These are phyloP conservation scores for Podiceps cristatus DNA, from an alignment of 2,113 vertebrate species.

Conservation along the genomic window DNA sequence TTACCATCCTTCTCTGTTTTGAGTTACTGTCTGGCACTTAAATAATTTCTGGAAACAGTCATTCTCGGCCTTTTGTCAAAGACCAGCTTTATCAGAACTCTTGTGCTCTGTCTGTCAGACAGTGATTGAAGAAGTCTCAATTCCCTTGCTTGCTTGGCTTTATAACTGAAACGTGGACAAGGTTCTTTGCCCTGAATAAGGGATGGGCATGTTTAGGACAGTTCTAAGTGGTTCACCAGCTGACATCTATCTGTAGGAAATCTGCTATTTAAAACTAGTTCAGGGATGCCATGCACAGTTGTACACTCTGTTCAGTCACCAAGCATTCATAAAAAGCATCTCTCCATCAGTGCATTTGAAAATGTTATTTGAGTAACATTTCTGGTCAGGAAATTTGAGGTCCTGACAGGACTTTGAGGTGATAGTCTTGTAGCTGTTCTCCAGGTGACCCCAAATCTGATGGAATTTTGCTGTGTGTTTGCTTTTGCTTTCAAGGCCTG, in stretches of 20 bases:
- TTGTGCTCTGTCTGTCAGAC: neutral
- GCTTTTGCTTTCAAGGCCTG: neutral
- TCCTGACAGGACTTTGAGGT: neutral
- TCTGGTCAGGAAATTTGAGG: neutral
- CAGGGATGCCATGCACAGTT: neutral
- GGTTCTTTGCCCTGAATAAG: neutral
- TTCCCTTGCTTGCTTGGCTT: neutral
- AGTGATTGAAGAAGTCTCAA: neutral
- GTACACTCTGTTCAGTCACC: neutral
- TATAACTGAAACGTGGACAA: neutral
- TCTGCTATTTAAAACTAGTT: neutral
- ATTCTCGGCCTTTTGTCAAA: neutral
- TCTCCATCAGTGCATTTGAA: neutral
- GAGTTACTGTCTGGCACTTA: neutral
- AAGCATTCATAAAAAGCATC: neutral
- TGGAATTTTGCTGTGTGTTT: neutral
- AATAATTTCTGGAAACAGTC: neutral
- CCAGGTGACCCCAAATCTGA: neutral
- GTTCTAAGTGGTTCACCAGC: neutral
- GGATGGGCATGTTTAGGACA: neutral
- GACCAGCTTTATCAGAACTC: neutral
- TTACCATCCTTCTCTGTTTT: neutral
- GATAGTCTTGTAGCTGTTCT: neutral
- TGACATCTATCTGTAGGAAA: neutral
- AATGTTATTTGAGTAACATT: neutral